A percentile compares a stretch with the other conserved stretches of the same genome.
These are phyloP conservation scores for Drosophila helvetica DNA, from an alignment of 2,888 invertebrate genomes.

Conservation along the genomic window DNA sequence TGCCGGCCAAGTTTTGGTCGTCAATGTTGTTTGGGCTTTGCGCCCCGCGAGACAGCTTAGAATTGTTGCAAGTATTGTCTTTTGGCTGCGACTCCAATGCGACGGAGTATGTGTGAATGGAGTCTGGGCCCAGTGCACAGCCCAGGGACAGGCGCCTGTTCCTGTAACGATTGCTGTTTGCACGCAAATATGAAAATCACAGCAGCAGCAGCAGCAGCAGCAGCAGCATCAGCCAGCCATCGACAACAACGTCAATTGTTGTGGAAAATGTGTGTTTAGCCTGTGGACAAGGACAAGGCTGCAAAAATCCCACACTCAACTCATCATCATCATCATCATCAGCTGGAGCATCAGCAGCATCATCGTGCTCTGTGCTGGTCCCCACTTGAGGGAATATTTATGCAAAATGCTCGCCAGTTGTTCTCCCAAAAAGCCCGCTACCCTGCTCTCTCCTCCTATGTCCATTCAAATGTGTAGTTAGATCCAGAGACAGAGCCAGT, in stretches of 20 bases:
- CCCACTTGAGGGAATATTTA: slow-evolving; percentile 65
- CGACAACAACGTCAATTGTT: slow-evolving; percentile 52
- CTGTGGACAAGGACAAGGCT: slow-evolving; percentile 48
- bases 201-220: slow-evolving; percentile 36
- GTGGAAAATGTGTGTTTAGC: slow-evolving; percentile 54
- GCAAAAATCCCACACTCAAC: slow-evolving; percentile 41
- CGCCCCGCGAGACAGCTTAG: slow-evolving; percentile 70
- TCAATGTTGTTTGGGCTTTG: slow-evolving; percentile 51
- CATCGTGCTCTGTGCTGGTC: neutral
- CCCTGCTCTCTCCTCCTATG: slow-evolving; percentile 1
- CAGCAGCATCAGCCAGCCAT: slow-evolving; percentile 24
- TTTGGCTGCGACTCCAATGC: slow-evolving; percentile 18
- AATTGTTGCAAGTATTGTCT: slow-evolving; percentile 41
- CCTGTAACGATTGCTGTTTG: slow-evolving; percentile 52
- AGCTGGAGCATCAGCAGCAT: neutral
- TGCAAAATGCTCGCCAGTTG: slow-evolving; percentile 50
- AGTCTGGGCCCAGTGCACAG: too few species aligned
- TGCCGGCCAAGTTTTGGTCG: slow-evolving; percentile 56
- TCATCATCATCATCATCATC: slow-evolving; percentile 42
- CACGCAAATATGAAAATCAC: slow-evolving; percentile 75
- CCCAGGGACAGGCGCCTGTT: slow-evolving; percentile 25
- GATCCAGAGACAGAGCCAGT: slow-evolving; percentile 10
- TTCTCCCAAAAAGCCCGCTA: neutral
- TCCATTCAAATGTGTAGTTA: slow-evolving; percentile 40
- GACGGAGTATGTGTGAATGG: too few species aligned